Conservation (phyloP, 1,140 invertebrate species). For the Heterodera schachtii region DNA sequence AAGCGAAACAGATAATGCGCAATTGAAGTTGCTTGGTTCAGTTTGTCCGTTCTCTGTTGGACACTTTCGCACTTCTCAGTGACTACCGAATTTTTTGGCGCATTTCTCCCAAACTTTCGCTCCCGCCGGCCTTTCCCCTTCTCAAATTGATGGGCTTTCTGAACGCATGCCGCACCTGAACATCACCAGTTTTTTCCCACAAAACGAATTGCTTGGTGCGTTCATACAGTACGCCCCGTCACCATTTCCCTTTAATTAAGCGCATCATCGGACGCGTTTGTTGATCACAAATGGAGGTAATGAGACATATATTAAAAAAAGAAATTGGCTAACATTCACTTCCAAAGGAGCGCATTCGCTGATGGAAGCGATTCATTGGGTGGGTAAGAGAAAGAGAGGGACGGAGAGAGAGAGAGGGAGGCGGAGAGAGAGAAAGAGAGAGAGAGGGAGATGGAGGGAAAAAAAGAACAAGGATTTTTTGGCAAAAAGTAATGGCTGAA, state of each 20-base stretch:
- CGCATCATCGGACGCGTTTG: conserved; percentile 53
- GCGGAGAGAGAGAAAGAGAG: no score
- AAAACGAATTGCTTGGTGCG: conserved; percentile 63
- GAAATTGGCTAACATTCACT: not conserved
- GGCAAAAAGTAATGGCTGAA: not conserved
- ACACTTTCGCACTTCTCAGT: conserved; percentile 52
- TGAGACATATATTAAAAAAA: not conserved
- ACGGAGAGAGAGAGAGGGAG: no score
- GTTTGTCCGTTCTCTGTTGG: conserved; percentile 32
- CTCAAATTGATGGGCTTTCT: conserved; percentile 40
- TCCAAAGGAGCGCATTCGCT: conserved; percentile 52
- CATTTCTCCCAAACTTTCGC: conserved; percentile 52
- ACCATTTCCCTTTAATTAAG: conserved; percentile 26
- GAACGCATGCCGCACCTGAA: conserved; percentile 56
- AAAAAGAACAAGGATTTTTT: not conserved
- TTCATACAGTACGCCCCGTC: not conserved
- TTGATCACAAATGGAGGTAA: conserved; percentile 59
- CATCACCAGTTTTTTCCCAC: conserved; percentile 61
- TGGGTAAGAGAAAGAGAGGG: conserved; percentile 46
- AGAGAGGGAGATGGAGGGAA: no score
- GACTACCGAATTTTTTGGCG: conserved; percentile 63
- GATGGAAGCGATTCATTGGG: conserved; percentile 63
- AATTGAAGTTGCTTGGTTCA: not conserved
- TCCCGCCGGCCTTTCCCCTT: conserved; percentile 43
- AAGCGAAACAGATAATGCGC: not conserved